A percentile compares a stretch with the other conserved stretches of the same genome.
These are phyloP conservation scores for Agrotis ipsilon DNA, from an alignment of 2,888 invertebrate genomes.

Conservation along the genomic window DNA sequence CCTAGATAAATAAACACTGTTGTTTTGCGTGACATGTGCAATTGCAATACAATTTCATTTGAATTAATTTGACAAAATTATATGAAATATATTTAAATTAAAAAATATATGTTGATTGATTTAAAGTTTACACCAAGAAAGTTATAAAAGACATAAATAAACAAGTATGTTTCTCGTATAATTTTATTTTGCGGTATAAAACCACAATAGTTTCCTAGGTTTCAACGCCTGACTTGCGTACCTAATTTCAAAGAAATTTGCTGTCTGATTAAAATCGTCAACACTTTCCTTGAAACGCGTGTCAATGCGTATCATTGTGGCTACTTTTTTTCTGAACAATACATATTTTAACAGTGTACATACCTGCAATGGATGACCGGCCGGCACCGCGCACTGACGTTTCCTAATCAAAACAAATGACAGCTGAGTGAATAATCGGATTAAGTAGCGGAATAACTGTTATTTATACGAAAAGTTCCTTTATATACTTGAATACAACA, in stretches of 20 bases:
- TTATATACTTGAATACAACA: slow-evolving; percentile 66
- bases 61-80: not conserved
- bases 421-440: slow-evolving; percentile 74
- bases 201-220: slow-evolving; percentile 75
- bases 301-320: slow-evolving; percentile 23
- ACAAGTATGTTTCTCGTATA: slow-evolving; percentile 36
- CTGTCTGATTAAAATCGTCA: slow-evolving; percentile 12
- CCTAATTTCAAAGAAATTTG: slow-evolving; percentile 52
- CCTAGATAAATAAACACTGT: slow-evolving; percentile 17
- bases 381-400: slow-evolving; percentile 74
- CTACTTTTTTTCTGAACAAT: slow-evolving; percentile 49
- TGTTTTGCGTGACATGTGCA: not conserved
- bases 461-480: slow-evolving; percentile 56
- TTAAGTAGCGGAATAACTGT: slow-evolving; percentile 66
- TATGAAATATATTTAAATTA: not conserved
- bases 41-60: not conserved
- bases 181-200: slow-evolving; percentile 73
- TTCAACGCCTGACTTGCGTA: slow-evolving; percentile 60
- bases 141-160: slow-evolving; percentile 31
- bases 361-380: slow-evolving; percentile 83
- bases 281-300: slow-evolving; percentile 38
- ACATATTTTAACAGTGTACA: slow-evolving; percentile 73
- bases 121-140: slow-evolving; percentile 20
- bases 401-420: slow-evolving; percentile 85
- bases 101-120: not conserved